A percentile compares a stretch with the other conserved stretches of the same genome.
Conservation (phyloP, 2,113 vertebrate species). For the Smithornis capensis region DNA sequence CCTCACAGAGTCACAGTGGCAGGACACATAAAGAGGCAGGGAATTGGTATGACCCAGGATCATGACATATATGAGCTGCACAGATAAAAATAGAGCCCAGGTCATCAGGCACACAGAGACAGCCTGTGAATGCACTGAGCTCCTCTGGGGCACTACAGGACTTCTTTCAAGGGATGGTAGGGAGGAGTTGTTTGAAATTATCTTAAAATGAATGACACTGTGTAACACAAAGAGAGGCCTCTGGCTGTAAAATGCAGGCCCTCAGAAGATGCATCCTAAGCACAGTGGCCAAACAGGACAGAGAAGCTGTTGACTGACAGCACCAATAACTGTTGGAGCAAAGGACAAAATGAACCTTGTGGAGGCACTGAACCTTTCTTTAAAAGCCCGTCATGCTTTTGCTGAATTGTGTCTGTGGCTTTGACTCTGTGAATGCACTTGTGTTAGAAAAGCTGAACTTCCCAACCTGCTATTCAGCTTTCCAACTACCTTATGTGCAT, state of each 20-base stretch:
- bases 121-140: background rate
- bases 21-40: background rate
- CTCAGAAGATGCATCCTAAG: background rate
- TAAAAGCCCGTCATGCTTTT: background rate
- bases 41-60: background rate
- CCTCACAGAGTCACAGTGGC: background rate
- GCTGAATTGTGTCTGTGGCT: background rate
- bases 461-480: background rate
- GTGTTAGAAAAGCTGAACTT: background rate
- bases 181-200: background rate
- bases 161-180: background rate
- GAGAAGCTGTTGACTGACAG: background rate
- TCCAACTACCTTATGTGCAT: background rate
- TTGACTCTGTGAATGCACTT: background rate
- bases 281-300: background rate
- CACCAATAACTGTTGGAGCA: background rate
- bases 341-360: background rate
- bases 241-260: background rate
- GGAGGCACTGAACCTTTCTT: background rate
- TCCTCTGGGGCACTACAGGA: background rate
- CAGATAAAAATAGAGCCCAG: background rate
- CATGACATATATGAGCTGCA: background rate
- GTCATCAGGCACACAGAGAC: background rate
- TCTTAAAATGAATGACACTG: background rate
- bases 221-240: background rate